Conservation (phyloP, 2,113 vertebrate species). For the Scopus umbretta region DNA sequence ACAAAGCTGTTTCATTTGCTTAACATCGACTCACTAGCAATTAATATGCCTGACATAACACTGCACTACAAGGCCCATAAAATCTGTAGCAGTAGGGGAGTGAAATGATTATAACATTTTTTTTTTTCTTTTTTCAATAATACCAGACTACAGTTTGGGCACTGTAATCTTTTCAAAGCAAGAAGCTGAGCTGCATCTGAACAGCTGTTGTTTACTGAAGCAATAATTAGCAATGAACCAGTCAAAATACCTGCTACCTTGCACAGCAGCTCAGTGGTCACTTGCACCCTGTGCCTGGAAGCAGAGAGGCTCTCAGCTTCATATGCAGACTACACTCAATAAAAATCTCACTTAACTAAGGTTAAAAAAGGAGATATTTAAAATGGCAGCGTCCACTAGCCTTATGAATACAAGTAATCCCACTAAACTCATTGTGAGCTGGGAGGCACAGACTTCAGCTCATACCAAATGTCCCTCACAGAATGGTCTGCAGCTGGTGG, state of each 20-base stretch:
- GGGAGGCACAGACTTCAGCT: neutral
- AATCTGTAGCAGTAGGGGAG: slow-evolving; percentile 51
- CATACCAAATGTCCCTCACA: neutral
- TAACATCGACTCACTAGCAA: slow-evolving; percentile 36
- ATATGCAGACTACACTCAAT: neutral
- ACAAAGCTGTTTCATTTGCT: slow-evolving; percentile 59
- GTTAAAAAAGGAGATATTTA: neutral
- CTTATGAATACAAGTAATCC: neutral
- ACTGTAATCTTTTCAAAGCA: slow-evolving; percentile 60
- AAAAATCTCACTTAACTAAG: neutral
- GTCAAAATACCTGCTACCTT: slow-evolving; percentile 32
- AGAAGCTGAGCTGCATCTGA: slow-evolving; percentile 39
- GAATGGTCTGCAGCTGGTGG: neutral
- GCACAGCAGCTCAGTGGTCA: neutral
- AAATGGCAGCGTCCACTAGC: neutral
- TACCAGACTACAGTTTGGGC: slow-evolving; percentile 37
- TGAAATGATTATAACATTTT: slow-evolving; percentile 49
- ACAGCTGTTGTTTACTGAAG: slow-evolving; percentile 67
- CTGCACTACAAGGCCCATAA: slow-evolving; percentile 30
- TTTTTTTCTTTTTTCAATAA: slow-evolving; percentile 33
- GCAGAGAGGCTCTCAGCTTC: neutral
- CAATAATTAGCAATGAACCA: slow-evolving; percentile 38
- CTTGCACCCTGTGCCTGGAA: neutral
- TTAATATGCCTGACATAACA: slow-evolving; percentile 51
- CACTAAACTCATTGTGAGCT: neutral